Evolutionary conservation across 2,113 vertebrate genomes (phyloP).

Genomic region (Hyla sarda): DNA sequence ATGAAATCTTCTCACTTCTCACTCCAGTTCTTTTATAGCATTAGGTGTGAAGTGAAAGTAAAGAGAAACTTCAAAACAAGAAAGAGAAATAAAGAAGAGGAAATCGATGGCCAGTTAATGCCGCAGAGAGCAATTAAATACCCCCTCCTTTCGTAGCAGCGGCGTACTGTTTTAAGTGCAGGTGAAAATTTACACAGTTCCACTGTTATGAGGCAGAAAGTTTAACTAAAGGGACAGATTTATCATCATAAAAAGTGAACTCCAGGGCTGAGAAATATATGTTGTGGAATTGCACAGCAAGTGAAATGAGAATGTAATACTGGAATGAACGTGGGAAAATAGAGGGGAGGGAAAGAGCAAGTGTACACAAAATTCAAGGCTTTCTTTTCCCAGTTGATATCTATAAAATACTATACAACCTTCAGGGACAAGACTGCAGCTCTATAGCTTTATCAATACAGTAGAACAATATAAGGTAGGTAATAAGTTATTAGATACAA

Average conservation of each 20-base stretch:
- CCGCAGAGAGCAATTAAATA: conserved; percentile 47
- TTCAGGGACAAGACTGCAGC: not conserved
- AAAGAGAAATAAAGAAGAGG: conserved; percentile 45
- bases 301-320: conserved; percentile 15
- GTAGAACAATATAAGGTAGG: not conserved
- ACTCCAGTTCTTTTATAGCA: conserved; percentile 7
- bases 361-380: not conserved
- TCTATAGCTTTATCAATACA: not conserved
- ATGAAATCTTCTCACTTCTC: conserved; percentile 23
- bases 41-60: conserved; percentile 25
- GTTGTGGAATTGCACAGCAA: not conserved
- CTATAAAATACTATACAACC: not conserved
- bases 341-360: conserved; percentile 8
- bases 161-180: conserved; percentile 34
- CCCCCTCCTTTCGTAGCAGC: not conserved
- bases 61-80: conserved; percentile 43
- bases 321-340: not conserved
- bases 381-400: not conserved
- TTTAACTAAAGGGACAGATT: conserved; percentile 52
- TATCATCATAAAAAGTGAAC: conserved; percentile 47
- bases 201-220: conserved; percentile 33
- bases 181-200: conserved; percentile 46
- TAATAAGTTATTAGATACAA: not conserved
- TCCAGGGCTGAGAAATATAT: conserved; percentile 39
- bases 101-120: conserved; percentile 50